Percentiles rank a stretch among this genome's conserved stretches.
Evolutionary conservation across 2,888 invertebrate genomes (phyloP).

Genomic region (Drosophila anomalata): DNA sequence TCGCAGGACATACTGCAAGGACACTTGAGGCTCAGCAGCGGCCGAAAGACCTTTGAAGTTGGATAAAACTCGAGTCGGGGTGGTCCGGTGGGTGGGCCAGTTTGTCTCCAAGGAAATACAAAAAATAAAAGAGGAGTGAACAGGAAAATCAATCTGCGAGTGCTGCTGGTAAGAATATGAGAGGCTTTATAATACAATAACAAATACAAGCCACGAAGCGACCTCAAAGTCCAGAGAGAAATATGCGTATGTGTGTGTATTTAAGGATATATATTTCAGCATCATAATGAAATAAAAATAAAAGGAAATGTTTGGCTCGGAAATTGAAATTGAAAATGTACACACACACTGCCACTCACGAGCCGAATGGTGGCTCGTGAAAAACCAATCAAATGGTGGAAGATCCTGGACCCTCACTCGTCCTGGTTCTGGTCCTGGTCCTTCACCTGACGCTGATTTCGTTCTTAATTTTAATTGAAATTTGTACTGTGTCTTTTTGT

Average conservation of each 20-base stretch:
- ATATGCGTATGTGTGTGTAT: slow-evolving; percentile 1
- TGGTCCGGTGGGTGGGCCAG: slow-evolving; percentile 58
- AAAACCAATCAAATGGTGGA: slow-evolving; percentile 71
- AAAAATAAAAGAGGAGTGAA: slow-evolving; percentile 54
- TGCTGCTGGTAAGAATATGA: slow-evolving; percentile 37
- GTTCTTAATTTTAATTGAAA: slow-evolving; percentile 72
- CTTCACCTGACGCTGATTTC: slow-evolving; percentile 61
- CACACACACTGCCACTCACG: slow-evolving; percentile 19
- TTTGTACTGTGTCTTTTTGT: slow-evolving; percentile 22
- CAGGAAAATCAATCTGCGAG: slow-evolving; percentile 76
- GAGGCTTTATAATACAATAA: slow-evolving; percentile 53
- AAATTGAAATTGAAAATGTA: slow-evolving; percentile 58
- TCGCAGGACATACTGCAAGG: slow-evolving; percentile 51
- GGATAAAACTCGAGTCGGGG: slow-evolving; percentile 42
- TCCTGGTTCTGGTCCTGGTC: not conserved
- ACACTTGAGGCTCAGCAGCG: slow-evolving; percentile 59
- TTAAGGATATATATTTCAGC: slow-evolving; percentile 26
- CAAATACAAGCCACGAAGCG: slow-evolving; percentile 38
- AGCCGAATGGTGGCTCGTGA: slow-evolving; percentile 39
- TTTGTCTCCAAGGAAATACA: slow-evolving; percentile 81
- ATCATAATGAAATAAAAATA: slow-evolving; percentile 66
- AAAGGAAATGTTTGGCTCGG: slow-evolving; percentile 48
- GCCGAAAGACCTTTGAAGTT: slow-evolving; percentile 76
- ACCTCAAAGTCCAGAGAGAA: slow-evolving; percentile 26
- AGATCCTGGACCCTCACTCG: not conserved